Percentiles rank a stretch among this genome's conserved stretches.
Conservation (phyloP, 2,113 vertebrate species). For the Channa maculata region DNA sequence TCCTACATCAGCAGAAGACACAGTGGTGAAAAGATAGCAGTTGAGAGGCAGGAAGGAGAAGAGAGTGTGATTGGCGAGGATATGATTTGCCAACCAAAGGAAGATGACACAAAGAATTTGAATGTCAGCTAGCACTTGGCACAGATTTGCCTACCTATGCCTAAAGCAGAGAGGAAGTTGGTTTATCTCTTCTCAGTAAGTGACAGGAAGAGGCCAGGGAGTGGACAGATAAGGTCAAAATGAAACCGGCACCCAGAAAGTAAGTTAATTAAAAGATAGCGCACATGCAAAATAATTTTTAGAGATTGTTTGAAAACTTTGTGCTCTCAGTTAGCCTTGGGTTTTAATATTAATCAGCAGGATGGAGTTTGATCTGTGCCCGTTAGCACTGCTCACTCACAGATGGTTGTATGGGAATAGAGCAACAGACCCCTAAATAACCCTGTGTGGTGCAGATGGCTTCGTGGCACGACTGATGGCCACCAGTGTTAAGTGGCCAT, state of each 20-base stretch:
- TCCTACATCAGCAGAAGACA: constrained; percentile 16
- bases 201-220: constrained; percentile 10
- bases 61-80: background rate
- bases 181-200: constrained; percentile 23
- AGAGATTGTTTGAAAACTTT: constrained; percentile 34
- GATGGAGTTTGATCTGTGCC: constrained; percentile 9
- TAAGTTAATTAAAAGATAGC: constrained; percentile 57
- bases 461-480: constrained; percentile 42
- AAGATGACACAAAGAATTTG: constrained; percentile 57
- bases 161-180: constrained; percentile 33
- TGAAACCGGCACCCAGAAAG: constrained; percentile 23
- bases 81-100: constrained; percentile 67
- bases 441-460: constrained; percentile 57
- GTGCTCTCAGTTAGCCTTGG: background rate
- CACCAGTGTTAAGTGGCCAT: constrained; percentile 52
- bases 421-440: constrained; percentile 49
- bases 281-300: constrained; percentile 8
- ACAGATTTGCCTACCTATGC: constrained; percentile 43
- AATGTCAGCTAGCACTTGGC: constrained; percentile 46
- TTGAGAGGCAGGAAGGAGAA: background rate
- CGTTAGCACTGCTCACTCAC: constrained; percentile 15
- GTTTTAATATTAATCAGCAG: constrained; percentile 24
- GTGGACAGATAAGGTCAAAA: constrained; percentile 39
- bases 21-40: constrained; percentile 7
- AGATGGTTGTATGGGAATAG: constrained; percentile 55